Percentiles rank a stretch among this genome's conserved stretches.
phyloP scores from a whole-genome alignment of 2,113 vertebrate species.

The Myrmecobius fasciatus region DNA sequence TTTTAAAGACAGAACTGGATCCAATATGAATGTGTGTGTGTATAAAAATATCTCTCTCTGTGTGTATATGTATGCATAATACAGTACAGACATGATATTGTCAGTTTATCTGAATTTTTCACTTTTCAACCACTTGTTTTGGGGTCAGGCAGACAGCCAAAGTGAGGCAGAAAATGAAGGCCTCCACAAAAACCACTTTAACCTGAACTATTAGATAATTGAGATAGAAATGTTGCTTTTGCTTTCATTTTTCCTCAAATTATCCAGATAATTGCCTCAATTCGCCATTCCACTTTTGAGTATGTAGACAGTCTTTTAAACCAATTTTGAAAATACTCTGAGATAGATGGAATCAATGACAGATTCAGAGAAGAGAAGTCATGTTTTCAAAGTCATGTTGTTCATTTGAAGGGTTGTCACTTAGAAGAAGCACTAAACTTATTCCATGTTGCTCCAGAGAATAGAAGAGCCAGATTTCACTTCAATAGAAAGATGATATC shows the following conservation, averaged over 20 bases:
- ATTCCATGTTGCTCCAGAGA: not conserved
- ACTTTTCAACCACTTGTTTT: slow-evolving; percentile 39
- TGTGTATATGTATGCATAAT: slow-evolving; percentile 52
- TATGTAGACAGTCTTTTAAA: not conserved
- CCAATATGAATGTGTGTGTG: not conserved
- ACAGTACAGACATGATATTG: slow-evolving; percentile 67
- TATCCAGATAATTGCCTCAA: not conserved
- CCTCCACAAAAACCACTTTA: slow-evolving; percentile 4
- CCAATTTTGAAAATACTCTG: not conserved
- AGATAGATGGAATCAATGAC: not conserved
- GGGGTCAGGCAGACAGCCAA: slow-evolving; percentile 62
- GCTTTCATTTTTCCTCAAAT: slow-evolving; percentile 2
- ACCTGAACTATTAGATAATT: slow-evolving; percentile 2
- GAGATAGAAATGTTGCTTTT: not conserved
- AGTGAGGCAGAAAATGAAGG: slow-evolving; percentile 34
- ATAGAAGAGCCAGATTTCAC: not conserved
- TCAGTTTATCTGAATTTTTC: slow-evolving; percentile 44
- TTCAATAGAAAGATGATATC: not conserved
- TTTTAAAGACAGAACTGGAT: not conserved
- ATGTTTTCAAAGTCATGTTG: not conserved
- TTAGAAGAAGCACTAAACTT: not conserved
- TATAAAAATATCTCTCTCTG: not conserved
- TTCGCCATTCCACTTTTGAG: not conserved
- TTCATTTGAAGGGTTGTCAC: not conserved
- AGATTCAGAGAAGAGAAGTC: not conserved